These are phyloP conservation scores for Propithecus coquereli DNA, from an alignment of 2,113 vertebrate genomes.

Conservation along the genomic window DNA sequence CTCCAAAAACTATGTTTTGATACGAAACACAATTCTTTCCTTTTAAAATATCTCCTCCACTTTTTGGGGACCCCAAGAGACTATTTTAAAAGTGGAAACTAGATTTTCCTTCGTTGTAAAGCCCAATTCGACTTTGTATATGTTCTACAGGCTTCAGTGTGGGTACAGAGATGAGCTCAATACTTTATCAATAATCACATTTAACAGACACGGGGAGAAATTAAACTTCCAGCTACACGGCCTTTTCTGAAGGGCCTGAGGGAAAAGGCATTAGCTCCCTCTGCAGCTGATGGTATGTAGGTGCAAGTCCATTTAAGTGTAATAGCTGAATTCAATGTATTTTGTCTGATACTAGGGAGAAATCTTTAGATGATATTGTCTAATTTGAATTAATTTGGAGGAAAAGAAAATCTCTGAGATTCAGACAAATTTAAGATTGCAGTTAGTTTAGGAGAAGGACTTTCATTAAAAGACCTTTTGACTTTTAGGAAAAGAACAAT, in stretches of 20 bases:
- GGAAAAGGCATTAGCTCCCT: constrained; percentile 57
- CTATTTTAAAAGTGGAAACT: constrained; percentile 30
- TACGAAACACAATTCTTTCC: neutral
- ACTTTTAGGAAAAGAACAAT: neutral
- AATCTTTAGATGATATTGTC: neutral
- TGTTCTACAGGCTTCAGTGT: neutral
- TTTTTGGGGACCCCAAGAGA: neutral
- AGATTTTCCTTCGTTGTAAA: neutral
- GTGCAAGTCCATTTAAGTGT: neutral
- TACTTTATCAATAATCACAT: neutral
- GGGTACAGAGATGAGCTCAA: neutral
- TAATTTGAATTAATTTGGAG: neutral
- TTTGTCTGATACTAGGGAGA: neutral
- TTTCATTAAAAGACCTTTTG: neutral
- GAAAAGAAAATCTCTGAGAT: neutral
- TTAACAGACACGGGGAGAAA: neutral
- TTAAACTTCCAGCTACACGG: neutral
- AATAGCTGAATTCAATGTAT: neutral
- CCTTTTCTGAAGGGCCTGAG: neutral
- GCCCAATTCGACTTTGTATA: neutral
- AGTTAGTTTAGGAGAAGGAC: neutral
- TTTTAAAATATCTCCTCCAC: constrained; percentile 17
- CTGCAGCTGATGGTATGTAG: constrained; percentile 37
- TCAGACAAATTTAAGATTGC: neutral
- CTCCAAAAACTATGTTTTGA: constrained; percentile 16